phyloP scores from a whole-genome alignment of 2,797 vertebrate species.

The Scolopax bukidnonensis region DNA sequence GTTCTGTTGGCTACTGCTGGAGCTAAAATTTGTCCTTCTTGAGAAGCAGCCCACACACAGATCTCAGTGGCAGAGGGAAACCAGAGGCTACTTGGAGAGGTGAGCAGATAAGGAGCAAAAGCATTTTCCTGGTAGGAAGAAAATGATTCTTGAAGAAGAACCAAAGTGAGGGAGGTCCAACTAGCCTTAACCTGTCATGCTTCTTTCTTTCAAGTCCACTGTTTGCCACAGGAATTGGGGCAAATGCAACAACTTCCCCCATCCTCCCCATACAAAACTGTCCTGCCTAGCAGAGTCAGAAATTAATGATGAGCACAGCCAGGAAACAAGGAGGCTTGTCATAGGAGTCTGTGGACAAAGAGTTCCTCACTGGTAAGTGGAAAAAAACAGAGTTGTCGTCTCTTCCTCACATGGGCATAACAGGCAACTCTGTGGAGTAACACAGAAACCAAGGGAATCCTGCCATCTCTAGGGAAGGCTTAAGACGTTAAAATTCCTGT shows the following conservation, averaged over 20 bases:
- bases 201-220: not conserved
- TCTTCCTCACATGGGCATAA: not conserved
- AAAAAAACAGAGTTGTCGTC: not conserved
- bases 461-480: constrained; percentile 36
- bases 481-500: constrained; percentile 1
- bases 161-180: not conserved
- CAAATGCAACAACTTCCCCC: not conserved
- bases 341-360: not conserved
- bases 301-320: not conserved
- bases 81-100: not conserved
- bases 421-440: not conserved
- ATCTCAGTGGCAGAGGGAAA: not conserved
- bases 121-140: not conserved
- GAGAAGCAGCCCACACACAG: not conserved
- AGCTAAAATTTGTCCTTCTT: not conserved
- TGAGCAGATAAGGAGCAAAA: not conserved
- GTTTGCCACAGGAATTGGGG: not conserved
- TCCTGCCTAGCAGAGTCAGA: not conserved
- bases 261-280: not conserved
- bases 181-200: not conserved
- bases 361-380: not conserved
- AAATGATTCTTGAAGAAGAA: not conserved
- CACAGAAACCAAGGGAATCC: constrained; percentile 1
- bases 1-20: not conserved
- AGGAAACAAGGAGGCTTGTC: not conserved